Evolutionary conservation across 2,888 invertebrate species (phyloP), one percentile per base, ranked within the genome.

Genomic region (Biston stratarius): DNA sequence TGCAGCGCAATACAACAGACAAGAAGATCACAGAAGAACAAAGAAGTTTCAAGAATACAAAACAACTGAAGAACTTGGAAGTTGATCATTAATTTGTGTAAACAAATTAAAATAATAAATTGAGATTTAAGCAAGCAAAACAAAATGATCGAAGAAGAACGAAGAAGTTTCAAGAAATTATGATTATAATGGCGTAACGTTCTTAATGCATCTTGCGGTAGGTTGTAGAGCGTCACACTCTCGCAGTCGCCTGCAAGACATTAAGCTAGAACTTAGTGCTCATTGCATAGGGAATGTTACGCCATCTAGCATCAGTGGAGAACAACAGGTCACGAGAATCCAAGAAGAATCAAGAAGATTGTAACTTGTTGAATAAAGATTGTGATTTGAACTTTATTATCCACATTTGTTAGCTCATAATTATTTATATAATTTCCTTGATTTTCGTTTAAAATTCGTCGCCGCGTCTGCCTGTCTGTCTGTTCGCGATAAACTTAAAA

Each of bases 181-280:
- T n/a, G n/a, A n/a, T n/a, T n/a, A 34, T n/a, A 72, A 76, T 82
- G 85, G 85, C 82, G 83, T 84, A 84, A 90, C 86, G 79, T 91
- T 92, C 92, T 90, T 82, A 83, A 79, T 87, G 92, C 89, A 87
- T 87, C 90, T 89, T 90, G 90, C 88, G 79, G 81, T 81, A 83
- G 82, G 81, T 82, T 73, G 74, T 69, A 47, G 67, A 70, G 70
- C 58, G 40, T 52, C 24, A 56, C 12, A 67, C 62, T 68, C 73
- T 67, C 64, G 68, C 71, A 65, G 52, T 66, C 66, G 70, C 72
- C 68, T 80, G 78, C 74, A 86, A 85, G 86, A 83, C 83, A 74
- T 79, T 83, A 77, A 81, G 84, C 60, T 66, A 38, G 77, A 75
- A 79, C 76, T 78, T 79, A 79, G 73, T 84, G 83, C 78, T 80